Conservation (phyloP, 1,140 invertebrate species). For the Drosophila albomicans region DNA sequence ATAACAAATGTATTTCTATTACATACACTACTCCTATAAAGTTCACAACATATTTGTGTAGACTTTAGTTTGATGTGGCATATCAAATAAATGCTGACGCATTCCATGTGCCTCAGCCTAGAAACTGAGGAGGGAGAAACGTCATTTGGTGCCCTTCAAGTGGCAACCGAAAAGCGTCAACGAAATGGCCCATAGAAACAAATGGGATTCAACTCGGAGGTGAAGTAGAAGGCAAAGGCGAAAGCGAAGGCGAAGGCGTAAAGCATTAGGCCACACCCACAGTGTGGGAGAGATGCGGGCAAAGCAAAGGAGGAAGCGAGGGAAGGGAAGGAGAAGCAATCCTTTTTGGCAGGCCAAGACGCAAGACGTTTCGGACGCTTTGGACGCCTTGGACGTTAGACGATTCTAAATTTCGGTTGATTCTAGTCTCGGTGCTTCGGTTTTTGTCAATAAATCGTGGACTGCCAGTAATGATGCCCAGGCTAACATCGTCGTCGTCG, state of each 20-base stretch:
- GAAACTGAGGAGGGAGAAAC: constrained; percentile 6
- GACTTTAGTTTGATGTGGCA: background rate
- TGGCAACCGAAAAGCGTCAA: constrained; percentile 63
- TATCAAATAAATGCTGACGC: constrained; percentile 39
- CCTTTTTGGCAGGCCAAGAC: constrained; percentile 75
- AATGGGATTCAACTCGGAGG: constrained; percentile 58
- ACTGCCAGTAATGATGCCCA: constrained; percentile 80
- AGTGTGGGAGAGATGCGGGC: background rate
- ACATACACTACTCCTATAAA: background rate
- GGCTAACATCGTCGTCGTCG: constrained; percentile 14
- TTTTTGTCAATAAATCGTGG: constrained; percentile 80
- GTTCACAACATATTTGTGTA: background rate
- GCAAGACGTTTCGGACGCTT: constrained; percentile 47
- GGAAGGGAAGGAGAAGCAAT: constrained; percentile 41
- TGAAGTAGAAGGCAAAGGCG: background rate
- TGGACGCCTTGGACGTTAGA: constrained; percentile 26
- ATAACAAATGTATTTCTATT: background rate
- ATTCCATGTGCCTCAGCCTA: constrained; percentile 5
- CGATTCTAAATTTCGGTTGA: constrained; percentile 76
- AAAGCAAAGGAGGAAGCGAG: no score
- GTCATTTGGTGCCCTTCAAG: constrained; percentile 59
- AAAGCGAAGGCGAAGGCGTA: constrained; percentile 8
- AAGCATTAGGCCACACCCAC: constrained; percentile 37
- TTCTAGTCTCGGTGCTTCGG: constrained; percentile 48
- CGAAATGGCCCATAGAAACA: constrained; percentile 73